Evolutionary conservation across 2,888 invertebrate species (phyloP).

Genomic region (Eueremaeus valkanovi): DNA sequence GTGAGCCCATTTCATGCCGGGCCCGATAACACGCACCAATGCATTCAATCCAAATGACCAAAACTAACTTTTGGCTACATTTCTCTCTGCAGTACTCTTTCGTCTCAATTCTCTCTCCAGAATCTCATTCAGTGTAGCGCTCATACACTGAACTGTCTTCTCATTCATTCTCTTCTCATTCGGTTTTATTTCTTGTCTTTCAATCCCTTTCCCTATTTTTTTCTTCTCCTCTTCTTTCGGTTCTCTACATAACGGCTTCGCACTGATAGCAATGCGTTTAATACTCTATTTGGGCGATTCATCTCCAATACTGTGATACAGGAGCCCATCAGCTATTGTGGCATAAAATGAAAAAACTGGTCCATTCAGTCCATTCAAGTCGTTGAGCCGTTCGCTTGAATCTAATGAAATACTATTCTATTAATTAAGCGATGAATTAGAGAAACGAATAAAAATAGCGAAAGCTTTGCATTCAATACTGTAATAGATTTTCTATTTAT

Average conservation of each 20-base stretch:
- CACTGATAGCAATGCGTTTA: conserved; percentile 1
- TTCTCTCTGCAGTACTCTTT: neutral
- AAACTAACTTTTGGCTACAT: conserved; percentile 4
- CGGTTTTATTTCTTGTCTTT: neutral
- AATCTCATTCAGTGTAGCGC: neutral
- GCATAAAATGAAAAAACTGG: too few species aligned
- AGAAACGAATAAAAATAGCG: too few species aligned
- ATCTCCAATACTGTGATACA: too few species aligned
- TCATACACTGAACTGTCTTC: neutral
- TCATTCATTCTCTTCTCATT: neutral
- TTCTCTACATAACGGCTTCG: neutral
- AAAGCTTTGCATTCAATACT: too few species aligned
- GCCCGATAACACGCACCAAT: conserved; percentile 16
- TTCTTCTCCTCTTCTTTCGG: too few species aligned
- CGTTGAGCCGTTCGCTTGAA: too few species aligned
- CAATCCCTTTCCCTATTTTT: neutral
- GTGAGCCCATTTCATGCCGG: conserved; percentile 3
- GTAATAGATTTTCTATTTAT: too few species aligned
- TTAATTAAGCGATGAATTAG: too few species aligned
- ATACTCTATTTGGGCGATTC: neutral
- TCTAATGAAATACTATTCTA: too few species aligned
- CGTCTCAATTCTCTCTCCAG: too few species aligned
- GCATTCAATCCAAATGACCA: neutral
- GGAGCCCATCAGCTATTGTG: too few species aligned
- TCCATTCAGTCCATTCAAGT: too few species aligned